Evolutionary conservation across 92 coral and sea anemone species (phyloP).

Genomic region (Actinostola sp.): DNA sequence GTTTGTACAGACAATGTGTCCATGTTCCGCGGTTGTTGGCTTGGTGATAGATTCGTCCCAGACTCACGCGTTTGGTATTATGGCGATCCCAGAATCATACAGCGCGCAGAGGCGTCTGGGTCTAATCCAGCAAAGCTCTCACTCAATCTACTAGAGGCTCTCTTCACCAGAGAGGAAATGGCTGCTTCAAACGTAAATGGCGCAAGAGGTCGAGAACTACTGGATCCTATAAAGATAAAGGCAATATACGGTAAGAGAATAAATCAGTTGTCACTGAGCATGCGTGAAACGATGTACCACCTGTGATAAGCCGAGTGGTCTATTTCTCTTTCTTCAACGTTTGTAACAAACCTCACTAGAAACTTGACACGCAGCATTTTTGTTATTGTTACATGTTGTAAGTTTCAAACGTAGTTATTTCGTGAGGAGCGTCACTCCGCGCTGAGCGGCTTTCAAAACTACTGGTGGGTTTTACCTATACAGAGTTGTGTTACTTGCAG

Average conservation of each 20-base stretch:
- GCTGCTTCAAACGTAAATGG: conserved; percentile 96
- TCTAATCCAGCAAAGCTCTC: conserved; percentile 92
- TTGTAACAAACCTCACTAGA: too few species aligned
- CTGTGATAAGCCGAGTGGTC: too few species aligned
- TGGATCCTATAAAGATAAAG: conserved; percentile 91
- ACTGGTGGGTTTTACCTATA: too few species aligned
- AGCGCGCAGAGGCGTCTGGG: conserved; percentile 89
- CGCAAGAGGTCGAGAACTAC: conserved; percentile 89
- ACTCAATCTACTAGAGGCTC: conserved; percentile 84
- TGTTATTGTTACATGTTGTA: too few species aligned
- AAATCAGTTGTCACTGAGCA: too few species aligned
- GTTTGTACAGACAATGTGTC: conserved; percentile 53
- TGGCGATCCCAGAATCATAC: conserved; percentile 78
- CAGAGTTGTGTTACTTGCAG: too few species aligned
- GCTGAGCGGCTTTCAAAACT: too few species aligned
- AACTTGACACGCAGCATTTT: too few species aligned
- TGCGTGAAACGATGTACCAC: too few species aligned
- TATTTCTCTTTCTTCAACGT: too few species aligned
- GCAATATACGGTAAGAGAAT: conserved; percentile 79
- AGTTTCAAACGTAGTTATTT: too few species aligned
- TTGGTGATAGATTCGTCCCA: conserved; percentile 77
- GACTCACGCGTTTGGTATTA: conserved; percentile 85
- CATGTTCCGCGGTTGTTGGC: conserved; percentile 81
- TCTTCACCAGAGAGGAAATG: conserved; percentile 91
- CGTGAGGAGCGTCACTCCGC: too few species aligned